phyloP scores from a whole-genome alignment of 2,888 invertebrate species.

The Sphaerophoria taeniata region DNA sequence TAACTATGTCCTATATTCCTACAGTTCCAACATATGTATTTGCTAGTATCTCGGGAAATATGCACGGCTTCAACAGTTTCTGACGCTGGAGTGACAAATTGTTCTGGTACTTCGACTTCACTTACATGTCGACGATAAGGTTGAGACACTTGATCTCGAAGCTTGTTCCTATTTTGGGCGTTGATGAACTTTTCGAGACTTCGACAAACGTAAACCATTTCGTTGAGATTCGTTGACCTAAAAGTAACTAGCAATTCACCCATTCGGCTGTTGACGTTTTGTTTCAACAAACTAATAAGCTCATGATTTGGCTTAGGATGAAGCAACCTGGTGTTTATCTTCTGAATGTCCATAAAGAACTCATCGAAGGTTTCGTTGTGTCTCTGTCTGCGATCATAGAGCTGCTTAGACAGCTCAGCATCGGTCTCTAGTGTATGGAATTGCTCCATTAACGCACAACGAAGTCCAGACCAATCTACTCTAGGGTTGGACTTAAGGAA shows the following conservation, averaged over 20 bases:
- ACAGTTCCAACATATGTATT: background rate
- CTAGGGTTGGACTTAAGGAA: too few species aligned
- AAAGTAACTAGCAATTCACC: background rate
- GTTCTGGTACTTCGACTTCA: background rate
- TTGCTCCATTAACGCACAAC: background rate
- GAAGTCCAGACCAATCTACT: background rate
- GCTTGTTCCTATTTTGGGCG: too few species aligned
- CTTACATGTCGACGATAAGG: background rate
- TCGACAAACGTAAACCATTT: background rate
- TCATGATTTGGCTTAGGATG: background rate
- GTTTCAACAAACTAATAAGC: background rate
- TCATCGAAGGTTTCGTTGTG: background rate
- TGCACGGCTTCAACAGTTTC: background rate
- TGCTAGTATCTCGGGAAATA: background rate
- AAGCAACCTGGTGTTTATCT: background rate
- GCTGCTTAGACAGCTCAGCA: background rate
- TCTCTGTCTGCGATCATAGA: background rate
- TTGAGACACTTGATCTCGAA: background rate
- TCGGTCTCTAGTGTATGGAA: background rate
- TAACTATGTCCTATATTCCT: background rate
- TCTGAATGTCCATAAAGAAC: background rate
- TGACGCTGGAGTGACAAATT: background rate
- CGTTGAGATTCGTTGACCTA: background rate
- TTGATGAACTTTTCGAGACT: constrained; percentile 1
- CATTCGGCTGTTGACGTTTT: background rate